Base-by-base conservation (phyloP, 2,113 vertebrate genomes). In the Manacus vitellinus region DNA sequence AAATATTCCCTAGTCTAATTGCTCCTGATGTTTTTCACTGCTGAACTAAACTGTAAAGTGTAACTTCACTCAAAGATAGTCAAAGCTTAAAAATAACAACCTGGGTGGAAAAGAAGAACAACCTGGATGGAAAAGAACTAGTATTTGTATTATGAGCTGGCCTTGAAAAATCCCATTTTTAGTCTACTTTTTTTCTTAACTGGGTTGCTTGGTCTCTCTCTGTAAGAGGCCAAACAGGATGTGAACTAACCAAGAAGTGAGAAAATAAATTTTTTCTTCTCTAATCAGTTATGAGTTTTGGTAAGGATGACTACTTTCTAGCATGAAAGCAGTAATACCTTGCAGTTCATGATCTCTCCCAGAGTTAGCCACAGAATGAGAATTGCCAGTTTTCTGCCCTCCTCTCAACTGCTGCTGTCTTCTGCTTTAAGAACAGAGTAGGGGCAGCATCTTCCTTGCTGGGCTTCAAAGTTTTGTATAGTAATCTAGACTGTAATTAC, bases 81-180 rank as follows among this genome's bases (percentile, higher is more conserved):
- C 11, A 77, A 68, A 76, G 17, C 33, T 66, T 58, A 27, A 88
- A 25, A 85, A 27, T 35, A 80, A 43, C 9, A 66, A 14, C 55
- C 10, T 67, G 39, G 5, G 3, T 77, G 31, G 55, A 51, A 68
- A 75, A 85, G 33, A 79, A 33, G 55, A 81, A 52, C 22, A 71
- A 22, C 62, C 15, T 52, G 27, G 2, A 4, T 80, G 30, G 47
- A 52, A 65, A 68, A 73, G 39, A 91, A 49, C 18, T 58, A 54
- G 5, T 4, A 1, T 71, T 83, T 93, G 31, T 55, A 21, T 55
- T 55, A 21, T 51, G 31, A 91, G 33, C 17, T 0, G 0, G 3
- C 21, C 24, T 86, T 88, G 37, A 88, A 88, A 88, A 74, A 56
- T 14, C 46, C 2, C 23, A 9, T 12, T 44, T 85, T 92, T 65